Evolutionary conservation across 1,140 invertebrate species (phyloP).

Genomic region (Ruditapes philippinarum): DNA sequence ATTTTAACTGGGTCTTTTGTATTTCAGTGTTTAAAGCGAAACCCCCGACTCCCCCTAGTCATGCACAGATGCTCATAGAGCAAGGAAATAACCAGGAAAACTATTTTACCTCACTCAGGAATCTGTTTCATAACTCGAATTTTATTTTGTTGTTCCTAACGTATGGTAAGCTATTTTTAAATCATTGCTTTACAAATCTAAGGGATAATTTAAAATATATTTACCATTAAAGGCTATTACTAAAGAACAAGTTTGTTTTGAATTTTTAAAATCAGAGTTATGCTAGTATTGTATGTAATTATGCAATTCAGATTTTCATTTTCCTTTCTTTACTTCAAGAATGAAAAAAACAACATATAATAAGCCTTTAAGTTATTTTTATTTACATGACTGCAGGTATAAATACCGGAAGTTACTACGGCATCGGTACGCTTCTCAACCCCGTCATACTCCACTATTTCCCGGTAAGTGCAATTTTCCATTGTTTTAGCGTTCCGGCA

Average conservation of each 20-base stretch:
- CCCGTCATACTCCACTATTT: conserved; percentile 94
- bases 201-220: too few relatives aligned
- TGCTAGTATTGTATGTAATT: too few relatives aligned
- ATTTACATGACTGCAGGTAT: conserved; percentile 88
- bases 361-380: too few relatives aligned
- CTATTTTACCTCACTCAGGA: conserved; percentile 73
- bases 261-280: too few relatives aligned
- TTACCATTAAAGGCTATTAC: too few relatives aligned
- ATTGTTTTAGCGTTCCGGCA: too few relatives aligned
- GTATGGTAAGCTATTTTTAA: conserved; percentile 73
- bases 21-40: conserved; percentile 77
- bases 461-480: conserved; percentile 91
- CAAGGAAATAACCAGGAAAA: conserved; percentile 72
- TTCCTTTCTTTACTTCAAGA: too few relatives aligned
- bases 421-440: conserved; percentile 96
- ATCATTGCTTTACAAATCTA: too few relatives aligned
- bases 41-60: conserved; percentile 78
- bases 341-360: too few relatives aligned
- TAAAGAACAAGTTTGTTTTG: too few relatives aligned
- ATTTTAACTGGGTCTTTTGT: neutral
- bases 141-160: conserved; percentile 78
- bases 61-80: conserved; percentile 80
- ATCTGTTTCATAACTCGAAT: conserved; percentile 74
- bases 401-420: conserved; percentile 98
- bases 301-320: too few relatives aligned